Percentiles rank a stretch among this genome's conserved stretches.
phyloP scores from a whole-genome alignment of 2,797 vertebrate species.

The Diglossa cyanea region DNA sequence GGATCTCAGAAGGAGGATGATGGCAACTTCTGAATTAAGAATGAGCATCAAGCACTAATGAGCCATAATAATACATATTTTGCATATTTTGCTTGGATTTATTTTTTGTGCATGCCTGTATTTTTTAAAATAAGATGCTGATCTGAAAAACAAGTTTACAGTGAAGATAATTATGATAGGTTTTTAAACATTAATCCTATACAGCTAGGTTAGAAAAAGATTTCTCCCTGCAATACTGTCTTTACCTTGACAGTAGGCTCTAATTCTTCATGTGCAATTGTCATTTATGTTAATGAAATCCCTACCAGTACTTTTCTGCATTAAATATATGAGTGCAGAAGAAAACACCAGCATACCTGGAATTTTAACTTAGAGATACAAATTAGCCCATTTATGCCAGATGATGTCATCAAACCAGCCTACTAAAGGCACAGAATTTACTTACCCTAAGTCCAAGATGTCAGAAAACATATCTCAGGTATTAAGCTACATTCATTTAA shows the following conservation, averaged over 20 bases:
- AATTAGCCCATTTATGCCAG: not conserved
- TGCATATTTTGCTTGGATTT: not conserved
- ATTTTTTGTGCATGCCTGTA: not conserved
- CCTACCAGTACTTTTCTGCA: not conserved
- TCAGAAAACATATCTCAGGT: not conserved
- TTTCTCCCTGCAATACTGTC: not conserved
- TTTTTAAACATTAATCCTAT: not conserved
- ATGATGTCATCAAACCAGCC: not conserved
- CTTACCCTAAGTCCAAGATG: not conserved
- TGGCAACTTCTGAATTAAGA: not conserved
- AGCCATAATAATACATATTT: not conserved
- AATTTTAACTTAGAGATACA: not conserved
- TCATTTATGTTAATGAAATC: not conserved
- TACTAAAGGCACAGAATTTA: not conserved
- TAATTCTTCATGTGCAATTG: not conserved
- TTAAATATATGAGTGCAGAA: not conserved
- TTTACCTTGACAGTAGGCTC: not conserved
- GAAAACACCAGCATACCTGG: not conserved
- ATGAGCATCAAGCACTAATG: not conserved
- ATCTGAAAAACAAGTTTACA: not conserved
- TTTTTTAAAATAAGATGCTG: slow-evolving; percentile 1
- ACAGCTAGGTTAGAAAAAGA: rapidly evolving
- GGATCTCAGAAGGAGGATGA: not conserved
- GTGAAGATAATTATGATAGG: not conserved
- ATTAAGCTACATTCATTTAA: not conserved